Conservation (phyloP, 2,113 vertebrate species). For the Tetraodon nigroviridis region DNA sequence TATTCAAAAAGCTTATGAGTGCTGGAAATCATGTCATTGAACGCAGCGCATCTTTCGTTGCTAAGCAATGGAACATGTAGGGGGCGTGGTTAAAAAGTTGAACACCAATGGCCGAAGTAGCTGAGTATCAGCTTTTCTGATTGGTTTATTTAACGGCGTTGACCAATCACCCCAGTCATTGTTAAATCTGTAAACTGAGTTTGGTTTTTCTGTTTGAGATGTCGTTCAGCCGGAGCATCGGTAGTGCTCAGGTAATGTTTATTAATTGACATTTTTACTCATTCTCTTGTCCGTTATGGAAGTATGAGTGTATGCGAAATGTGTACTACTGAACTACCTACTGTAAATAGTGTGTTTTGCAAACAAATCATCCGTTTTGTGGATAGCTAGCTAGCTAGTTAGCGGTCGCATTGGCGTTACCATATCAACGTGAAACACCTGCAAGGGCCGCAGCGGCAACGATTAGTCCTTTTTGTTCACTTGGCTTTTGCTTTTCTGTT, state of each 20-base stretch:
- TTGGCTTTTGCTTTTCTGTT: not conserved
- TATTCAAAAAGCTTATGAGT: not conserved
- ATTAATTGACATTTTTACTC: not conserved
- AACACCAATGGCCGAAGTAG: not conserved
- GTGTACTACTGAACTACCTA: too few species aligned
- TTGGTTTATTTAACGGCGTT: conserved; percentile 26
- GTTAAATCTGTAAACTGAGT: conserved; percentile 17
- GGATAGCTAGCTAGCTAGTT: conserved; percentile 23
- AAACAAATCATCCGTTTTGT: not conserved
- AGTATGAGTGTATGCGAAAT: too few species aligned
- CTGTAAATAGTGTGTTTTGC: too few species aligned
- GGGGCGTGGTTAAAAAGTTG: not conserved
- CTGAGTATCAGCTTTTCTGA: conserved; percentile 35
- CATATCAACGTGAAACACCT: conserved; percentile 26
- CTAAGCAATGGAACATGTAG: conserved; percentile 55
- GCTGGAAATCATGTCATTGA: too few species aligned
- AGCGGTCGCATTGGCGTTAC: conserved; percentile 22
- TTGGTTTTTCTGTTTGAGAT: conserved; percentile 57
- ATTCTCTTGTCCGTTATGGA: not conserved
- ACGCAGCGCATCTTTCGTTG: conserved; percentile 42
- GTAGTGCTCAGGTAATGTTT: conserved; percentile 61
- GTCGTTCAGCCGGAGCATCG: conserved; percentile 66
- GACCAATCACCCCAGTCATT: conserved; percentile 56
- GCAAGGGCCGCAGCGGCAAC: not conserved
- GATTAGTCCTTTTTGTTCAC: not conserved